Evolutionary conservation across 1,140 invertebrate genomes (phyloP).

Genomic region (Orussus abietinus): DNA sequence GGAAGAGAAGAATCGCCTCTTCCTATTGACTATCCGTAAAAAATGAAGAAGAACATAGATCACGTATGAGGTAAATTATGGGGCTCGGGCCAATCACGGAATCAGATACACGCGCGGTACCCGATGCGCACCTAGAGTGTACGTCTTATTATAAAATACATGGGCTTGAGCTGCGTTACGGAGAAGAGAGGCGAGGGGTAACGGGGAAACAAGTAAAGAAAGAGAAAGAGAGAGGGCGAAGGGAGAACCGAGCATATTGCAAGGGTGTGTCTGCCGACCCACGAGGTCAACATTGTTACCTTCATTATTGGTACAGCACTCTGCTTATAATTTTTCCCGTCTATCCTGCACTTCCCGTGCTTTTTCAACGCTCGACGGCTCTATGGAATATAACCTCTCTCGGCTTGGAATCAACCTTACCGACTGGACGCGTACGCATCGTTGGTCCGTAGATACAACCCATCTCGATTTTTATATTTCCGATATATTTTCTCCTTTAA

Average conservation of each 20-base stretch:
- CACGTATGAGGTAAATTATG: slow-evolving; percentile 38
- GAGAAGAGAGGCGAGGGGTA: no score
- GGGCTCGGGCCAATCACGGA: slow-evolving; percentile 34
- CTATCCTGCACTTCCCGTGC: no score
- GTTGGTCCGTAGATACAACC: no score
- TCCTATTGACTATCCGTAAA: no score
- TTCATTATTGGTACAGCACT: slow-evolving; percentile 29
- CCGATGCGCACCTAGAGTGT: slow-evolving; percentile 29
- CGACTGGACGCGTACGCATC: no score
- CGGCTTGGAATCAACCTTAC: no score
- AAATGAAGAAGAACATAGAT: slow-evolving; percentile 31
- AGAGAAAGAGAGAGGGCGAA: slow-evolving; percentile 1
- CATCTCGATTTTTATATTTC: no score
- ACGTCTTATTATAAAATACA: slow-evolving; percentile 33
- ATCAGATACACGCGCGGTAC: slow-evolving; percentile 33
- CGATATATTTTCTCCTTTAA: no score
- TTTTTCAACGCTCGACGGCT: no score
- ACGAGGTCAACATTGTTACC: slow-evolving; percentile 38
- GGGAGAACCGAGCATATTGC: slow-evolving; percentile 22
- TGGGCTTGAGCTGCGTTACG: slow-evolving; percentile 8
- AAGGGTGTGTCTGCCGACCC: slow-evolving; percentile 24
- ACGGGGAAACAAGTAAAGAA: slow-evolving; percentile 4
- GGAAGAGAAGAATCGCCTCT: no score
- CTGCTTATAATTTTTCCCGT: neutral
- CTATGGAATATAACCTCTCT: no score